Evolutionary conservation across 1,140 invertebrate species (phyloP), one percentile per base, ranked within the genome.

Genomic region (Procambarus virginalis): DNA sequence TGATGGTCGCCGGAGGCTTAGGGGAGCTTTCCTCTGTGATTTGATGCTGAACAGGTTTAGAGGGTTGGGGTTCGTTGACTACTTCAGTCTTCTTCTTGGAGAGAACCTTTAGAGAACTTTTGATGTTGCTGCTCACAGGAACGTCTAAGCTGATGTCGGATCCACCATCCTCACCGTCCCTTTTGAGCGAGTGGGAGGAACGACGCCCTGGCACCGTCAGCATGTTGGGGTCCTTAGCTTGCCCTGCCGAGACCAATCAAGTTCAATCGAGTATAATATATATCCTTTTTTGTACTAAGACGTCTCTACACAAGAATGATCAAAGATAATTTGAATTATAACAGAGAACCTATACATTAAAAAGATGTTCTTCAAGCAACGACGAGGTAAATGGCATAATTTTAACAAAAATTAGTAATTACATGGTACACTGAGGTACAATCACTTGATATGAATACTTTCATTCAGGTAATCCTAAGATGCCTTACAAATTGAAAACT

Each of bases 171-270:
- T 60, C 75, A 55, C 81, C 76, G 48, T 81, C 80, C 55, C 73
- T 45, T 68, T 89, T 91, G 34, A 91, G 91, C 17, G 81, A 73
- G 60, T 78, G 86, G 49, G 87, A 84, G 22, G 91, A 64, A 45
- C 91, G 91, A 10, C 91, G 91, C 5, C 91, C 91, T 6, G 91
- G 91, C 68, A 91, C 81, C 22, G 81, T 86, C 68, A 91, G 83
- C 86, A 77, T 91, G 60, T 77, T 89, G 34, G 70, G n/a, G 73
- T 91, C 91, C 51, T 75, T 91, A 6, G 86, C 91, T 79, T 91
- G 91, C 10, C 91, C 91, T 91, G 87, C 20, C 51, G 8, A 55
- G 8, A 55, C 51, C 8, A 55, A 8, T 34, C 34, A 34, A 34
- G 34, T 34, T 34, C 34, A 34, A 34, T 1, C 34, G 34, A 34